Conservation (phyloP, 2,797 vertebrate genomes). For the Mus spretus region DNA sequence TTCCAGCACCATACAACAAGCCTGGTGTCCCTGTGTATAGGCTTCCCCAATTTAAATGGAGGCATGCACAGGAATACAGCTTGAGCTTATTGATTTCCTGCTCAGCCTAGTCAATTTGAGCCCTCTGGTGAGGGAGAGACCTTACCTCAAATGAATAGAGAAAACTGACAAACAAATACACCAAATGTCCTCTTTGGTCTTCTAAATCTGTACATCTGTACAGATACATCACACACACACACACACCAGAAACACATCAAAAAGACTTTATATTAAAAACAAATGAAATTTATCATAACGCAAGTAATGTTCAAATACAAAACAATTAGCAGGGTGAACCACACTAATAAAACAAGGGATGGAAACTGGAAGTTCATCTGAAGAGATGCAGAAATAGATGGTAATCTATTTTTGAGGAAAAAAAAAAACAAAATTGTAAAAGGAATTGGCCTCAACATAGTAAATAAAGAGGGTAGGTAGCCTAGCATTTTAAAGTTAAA, state of each 20-base stretch:
- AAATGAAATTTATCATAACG: neutral
- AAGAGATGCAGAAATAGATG: neutral
- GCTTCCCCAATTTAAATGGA: neutral
- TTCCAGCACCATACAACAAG: neutral
- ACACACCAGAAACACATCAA: too few relatives aligned
- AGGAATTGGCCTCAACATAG: neutral
- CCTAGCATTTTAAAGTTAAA: neutral
- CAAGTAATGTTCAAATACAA: neutral
- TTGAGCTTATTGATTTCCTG: neutral
- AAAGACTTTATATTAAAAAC: neutral
- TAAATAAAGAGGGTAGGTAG: neutral
- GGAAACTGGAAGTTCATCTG: neutral
- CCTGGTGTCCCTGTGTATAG: too few relatives aligned
- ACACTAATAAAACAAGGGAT: neutral
- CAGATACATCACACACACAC: neutral
- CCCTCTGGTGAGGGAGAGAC: neutral
- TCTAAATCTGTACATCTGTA: neutral
- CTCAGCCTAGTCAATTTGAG: neutral
- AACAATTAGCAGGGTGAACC: rapidly evolving
- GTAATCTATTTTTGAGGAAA: neutral
- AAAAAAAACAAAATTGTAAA: neutral
- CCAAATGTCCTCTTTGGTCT: neutral
- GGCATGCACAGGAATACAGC: neutral
- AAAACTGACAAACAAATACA: neutral
- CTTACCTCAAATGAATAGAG: neutral